phyloP scores from a whole-genome alignment of 1,140 invertebrate species.

The Pogonus chalceus region DNA sequence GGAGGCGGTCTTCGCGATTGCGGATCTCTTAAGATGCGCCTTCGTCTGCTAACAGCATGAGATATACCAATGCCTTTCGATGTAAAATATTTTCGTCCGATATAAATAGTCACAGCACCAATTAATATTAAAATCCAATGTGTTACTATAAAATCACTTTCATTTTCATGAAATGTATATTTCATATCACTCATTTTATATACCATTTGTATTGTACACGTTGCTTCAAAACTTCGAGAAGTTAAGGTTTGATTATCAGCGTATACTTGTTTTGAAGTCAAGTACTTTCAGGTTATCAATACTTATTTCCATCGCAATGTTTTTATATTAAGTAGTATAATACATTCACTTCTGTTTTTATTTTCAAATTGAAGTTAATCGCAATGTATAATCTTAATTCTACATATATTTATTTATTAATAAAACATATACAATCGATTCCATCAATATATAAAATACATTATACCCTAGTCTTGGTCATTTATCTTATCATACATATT shows the following conservation, averaged over 20 bases:
- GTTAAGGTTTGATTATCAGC: background rate
- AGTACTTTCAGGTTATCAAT: background rate
- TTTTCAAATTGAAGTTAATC: too few species aligned
- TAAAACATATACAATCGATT: too few species aligned
- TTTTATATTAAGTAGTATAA: background rate
- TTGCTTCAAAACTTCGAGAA: conserved; percentile 1
- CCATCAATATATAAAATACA: too few species aligned
- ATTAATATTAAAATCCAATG: conserved; percentile 3
- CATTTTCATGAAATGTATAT: conserved; percentile 8
- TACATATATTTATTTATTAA: too few species aligned
- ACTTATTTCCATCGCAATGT: background rate
- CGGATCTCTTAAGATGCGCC: background rate
- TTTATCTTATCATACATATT: too few species aligned
- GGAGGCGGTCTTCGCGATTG: background rate
- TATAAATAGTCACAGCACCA: conserved; percentile 3
- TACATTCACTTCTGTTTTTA: too few species aligned
- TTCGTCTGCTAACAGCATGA: conserved; percentile 5
- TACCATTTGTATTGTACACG: background rate
- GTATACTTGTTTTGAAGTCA: background rate
- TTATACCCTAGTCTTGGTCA: too few species aligned
- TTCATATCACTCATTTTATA: conserved; percentile 3
- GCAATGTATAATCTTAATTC: too few species aligned
- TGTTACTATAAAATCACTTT: conserved; percentile 1
- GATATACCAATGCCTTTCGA: background rate
- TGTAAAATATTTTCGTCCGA: conserved; percentile 8